Base-by-base conservation (phyloP, 2,888 invertebrate genomes). In the Coenonympha glycerion region DNA sequence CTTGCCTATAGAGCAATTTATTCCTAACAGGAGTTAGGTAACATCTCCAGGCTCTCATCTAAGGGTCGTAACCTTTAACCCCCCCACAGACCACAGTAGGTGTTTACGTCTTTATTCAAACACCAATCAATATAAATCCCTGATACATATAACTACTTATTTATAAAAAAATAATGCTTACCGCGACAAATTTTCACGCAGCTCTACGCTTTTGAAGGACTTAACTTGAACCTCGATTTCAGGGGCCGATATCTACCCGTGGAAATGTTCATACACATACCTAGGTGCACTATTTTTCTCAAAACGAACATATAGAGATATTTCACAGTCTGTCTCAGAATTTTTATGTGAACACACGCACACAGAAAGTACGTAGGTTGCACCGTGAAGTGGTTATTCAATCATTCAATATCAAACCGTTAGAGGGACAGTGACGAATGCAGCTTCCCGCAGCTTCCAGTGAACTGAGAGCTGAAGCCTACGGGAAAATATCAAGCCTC, bases 401-500 rank as follows among this genome's bases (percentile, higher is more conserved):
- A 84, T 77, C 79, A 80, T 77, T 76, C 65, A 72, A 73, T 69
- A 71, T 72, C 60, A 71, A 69, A 71, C 59, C 60, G 65, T 62
- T 22, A 21, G 61, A 59, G 61, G 45, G 41, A 49, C 47, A 55
- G 45, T 52, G 44, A 53, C 49, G 54, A 60, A 58, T 56, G 58
- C 52, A 56, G 60, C 65, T 66, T 60, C 69, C 52, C 65, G 61
- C 66, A 66, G 57, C 64, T 69, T 76, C 72, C 72, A 76, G 76
- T 64, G 68, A 67, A 86, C 83, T 84, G 78, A 78, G 69, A 69
- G 69, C 69, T 65, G 57, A 76, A 80, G 76, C 77, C 80, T 83
- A 80, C 81, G 73, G 81, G 82, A 85, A 82, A 84, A 81, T 75
- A 71, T 76, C 71, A 76, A 80, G 78, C 81, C 78, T 76, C 76